A percentile compares a stretch with the other conserved stretches of the same genome.
These are phyloP conservation scores for Trypoxylus dichotomus DNA, from an alignment of 1,140 invertebrate species.

Conservation along the genomic window DNA sequence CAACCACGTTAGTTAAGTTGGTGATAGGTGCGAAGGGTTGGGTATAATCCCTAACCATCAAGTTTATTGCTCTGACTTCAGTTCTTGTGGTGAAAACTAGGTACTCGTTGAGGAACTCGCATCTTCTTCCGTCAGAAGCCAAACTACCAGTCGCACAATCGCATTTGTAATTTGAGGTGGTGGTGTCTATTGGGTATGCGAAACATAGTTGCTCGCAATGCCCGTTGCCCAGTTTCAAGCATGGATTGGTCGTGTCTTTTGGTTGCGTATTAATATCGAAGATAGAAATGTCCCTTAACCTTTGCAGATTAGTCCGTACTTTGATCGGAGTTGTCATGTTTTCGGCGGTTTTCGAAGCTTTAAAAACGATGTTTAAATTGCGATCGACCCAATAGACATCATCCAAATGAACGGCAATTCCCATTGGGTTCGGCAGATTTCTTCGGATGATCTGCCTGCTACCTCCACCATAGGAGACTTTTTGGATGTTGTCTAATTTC, in stretches of 20 bases:
- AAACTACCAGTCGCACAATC: slow-evolving; percentile 88
- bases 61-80: slow-evolving; percentile 83
- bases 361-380: slow-evolving; percentile 87
- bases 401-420: slow-evolving; percentile 80
- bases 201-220: slow-evolving; percentile 96
- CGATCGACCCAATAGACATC: slow-evolving; percentile 96
- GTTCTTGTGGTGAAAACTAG: slow-evolving; percentile 89
- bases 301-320: slow-evolving; percentile 79
- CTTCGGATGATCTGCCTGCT: slow-evolving; percentile 80
- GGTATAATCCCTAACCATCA: slow-evolving; percentile 79
- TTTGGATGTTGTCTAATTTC: slow-evolving; percentile 89
- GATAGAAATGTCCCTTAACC: slow-evolving; percentile 86
- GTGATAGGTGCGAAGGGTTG: slow-evolving; percentile 83
- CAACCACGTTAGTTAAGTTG: slow-evolving; percentile 95
- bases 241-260: slow-evolving; percentile 76
- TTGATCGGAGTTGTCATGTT: slow-evolving; percentile 66
- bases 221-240: slow-evolving; percentile 70
- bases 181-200: slow-evolving; percentile 66
- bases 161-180: slow-evolving; percentile 65
- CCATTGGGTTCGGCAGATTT: slow-evolving; percentile 94
- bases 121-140: slow-evolving; percentile 64
- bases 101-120: slow-evolving; percentile 83
- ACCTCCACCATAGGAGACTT: slow-evolving; percentile 77
- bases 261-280: slow-evolving; percentile 89
- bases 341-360: slow-evolving; percentile 75